These are phyloP conservation scores for Brachypodius melanocephalos DNA, from an alignment of 2,113 vertebrate species.

Conservation along the genomic window DNA sequence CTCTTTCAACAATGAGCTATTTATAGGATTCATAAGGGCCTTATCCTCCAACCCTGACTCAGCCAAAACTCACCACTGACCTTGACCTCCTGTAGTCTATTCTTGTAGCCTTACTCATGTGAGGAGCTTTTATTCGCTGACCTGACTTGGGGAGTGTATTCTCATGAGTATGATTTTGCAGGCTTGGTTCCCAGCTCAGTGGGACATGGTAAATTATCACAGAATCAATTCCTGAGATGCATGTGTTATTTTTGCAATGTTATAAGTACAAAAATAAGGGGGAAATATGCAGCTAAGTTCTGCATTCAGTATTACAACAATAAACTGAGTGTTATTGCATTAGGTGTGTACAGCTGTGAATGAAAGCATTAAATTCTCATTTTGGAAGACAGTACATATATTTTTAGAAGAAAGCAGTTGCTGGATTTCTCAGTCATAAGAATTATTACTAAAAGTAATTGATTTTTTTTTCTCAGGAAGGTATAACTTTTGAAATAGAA, in stretches of 20 bases:
- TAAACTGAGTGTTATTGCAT: neutral
- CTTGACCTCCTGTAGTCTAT: slow-evolving; percentile 36
- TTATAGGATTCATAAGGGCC: slow-evolving; percentile 52
- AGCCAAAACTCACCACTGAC: slow-evolving; percentile 57
- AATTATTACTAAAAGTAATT: neutral
- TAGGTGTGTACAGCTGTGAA: neutral
- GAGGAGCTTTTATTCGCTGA: neutral
- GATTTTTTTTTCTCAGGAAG: neutral
- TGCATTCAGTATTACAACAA: neutral
- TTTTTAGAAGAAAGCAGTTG: neutral
- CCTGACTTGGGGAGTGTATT: neutral
- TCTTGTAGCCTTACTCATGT: slow-evolving; percentile 36
- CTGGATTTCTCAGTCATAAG: neutral
- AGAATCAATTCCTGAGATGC: neutral
- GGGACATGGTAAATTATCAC: slow-evolving; percentile 16
- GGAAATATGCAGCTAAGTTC: neutral
- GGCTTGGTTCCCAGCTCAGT: neutral
- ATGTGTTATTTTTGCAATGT: neutral
- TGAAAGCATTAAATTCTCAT: neutral
- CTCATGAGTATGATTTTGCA: neutral
- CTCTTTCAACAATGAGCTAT: slow-evolving; percentile 56
- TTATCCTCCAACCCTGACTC: slow-evolving; percentile 58
- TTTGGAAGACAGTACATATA: neutral
- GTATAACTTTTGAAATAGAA: neutral
- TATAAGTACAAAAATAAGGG: neutral